phyloP scores from a whole-genome alignment of 2,797 vertebrate species.

The Fistularia tabacaria region DNA sequence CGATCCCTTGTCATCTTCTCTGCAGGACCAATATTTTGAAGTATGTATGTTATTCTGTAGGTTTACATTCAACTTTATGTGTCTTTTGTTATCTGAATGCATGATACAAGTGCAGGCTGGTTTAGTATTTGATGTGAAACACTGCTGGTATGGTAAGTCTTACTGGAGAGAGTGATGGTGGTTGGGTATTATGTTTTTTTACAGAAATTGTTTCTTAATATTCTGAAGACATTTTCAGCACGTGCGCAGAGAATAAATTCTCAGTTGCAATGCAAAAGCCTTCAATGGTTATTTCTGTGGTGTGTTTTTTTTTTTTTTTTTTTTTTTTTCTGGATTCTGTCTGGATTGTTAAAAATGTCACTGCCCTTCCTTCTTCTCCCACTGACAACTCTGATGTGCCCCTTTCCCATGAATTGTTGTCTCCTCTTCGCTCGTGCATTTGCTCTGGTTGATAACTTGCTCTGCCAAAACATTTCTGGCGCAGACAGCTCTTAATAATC shows the following conservation, averaged over 20 bases:
- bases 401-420: conserved; percentile 28
- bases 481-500: conserved; percentile 53
- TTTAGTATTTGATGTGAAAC: conserved; percentile 26
- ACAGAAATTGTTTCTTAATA: conserved; percentile 46
- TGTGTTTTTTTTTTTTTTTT: background rate
- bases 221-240: conserved; percentile 48
- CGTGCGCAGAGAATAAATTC: conserved; percentile 66
- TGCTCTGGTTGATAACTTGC: conserved; percentile 62
- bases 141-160: conserved; percentile 23
- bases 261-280: conserved; percentile 50
- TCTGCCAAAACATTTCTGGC: conserved; percentile 55
- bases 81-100: conserved; percentile 45
- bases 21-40: conserved; percentile 19
- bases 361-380: conserved; percentile 28
- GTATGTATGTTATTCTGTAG: conserved; percentile 35
- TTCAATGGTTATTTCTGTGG: conserved; percentile 21
- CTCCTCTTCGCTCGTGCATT: conserved; percentile 50
- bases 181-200: conserved; percentile 38
- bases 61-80: conserved; percentile 29
- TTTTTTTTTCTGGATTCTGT: conserved; percentile 6
- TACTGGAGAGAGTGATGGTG: conserved; percentile 22
- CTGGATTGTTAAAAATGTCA: conserved; percentile 11
- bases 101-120: conserved; percentile 29
- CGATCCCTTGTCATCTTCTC: conserved; percentile 25
- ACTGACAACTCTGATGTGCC: conserved; percentile 22